Percentiles rank a stretch among this genome's conserved stretches.
Evolutionary conservation across 2,113 vertebrate species (phyloP).

Genomic region (Petromus typicus): DNA sequence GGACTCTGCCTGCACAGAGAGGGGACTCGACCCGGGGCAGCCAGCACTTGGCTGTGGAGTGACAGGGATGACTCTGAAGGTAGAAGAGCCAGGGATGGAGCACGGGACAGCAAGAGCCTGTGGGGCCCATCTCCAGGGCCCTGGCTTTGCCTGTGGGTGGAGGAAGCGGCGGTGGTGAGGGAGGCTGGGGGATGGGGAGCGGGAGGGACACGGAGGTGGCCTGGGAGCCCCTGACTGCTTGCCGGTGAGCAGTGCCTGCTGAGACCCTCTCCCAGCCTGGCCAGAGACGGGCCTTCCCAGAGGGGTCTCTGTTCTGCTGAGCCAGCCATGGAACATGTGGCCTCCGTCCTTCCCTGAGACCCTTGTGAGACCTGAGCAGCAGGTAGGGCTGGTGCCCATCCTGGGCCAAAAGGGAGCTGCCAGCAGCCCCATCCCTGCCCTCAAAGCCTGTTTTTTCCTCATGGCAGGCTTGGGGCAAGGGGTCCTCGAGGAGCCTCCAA

Average conservation of each 20-base stretch:
- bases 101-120: not conserved
- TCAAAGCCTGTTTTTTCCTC: not conserved
- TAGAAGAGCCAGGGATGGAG: not conserved
- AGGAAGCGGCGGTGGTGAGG: not conserved
- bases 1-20: not conserved
- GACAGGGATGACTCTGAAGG: not conserved
- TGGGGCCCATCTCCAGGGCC: not conserved
- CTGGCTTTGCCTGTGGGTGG: not conserved
- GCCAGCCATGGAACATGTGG: not conserved
- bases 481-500: too few relatives aligned
- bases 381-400: not conserved
- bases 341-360: too few relatives aligned
- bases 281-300: not conserved
- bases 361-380: not conserved
- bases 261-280: not conserved
- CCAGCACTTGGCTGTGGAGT: not conserved
- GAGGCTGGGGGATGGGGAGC: not conserved
- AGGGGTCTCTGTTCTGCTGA: not conserved
- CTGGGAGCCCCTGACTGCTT: not conserved
- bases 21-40: too few relatives aligned
- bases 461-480: not conserved
- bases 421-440: not conserved
- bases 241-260: not conserved
- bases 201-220: not conserved
- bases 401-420: not conserved